Conservation (phyloP, 2,888 invertebrate species). For the Lissocephala sabroskyi region DNA sequence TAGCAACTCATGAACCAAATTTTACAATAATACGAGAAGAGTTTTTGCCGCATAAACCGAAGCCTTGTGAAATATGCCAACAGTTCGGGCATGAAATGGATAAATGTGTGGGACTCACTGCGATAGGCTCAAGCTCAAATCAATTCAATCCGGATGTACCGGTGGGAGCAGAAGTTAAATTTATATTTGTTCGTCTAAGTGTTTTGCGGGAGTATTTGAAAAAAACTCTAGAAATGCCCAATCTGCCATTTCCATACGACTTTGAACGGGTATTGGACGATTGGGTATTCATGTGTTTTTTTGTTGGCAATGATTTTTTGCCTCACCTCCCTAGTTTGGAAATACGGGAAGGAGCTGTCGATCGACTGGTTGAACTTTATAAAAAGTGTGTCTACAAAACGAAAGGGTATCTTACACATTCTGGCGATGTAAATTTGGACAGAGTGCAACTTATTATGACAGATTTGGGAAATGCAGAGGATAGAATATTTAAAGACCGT, state of each 20-base stretch:
- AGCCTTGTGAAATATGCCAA: constrained; percentile 96
- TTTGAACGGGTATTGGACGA: constrained; percentile 97
- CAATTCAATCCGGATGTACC: constrained; percentile 73
- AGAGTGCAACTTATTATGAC: constrained; percentile 96
- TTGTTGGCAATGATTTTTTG: constrained; percentile 98
- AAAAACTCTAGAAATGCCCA: constrained; percentile 90
- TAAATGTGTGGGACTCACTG: constrained; percentile 86
- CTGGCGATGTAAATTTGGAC: constrained; percentile 93
- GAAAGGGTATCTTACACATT: constrained; percentile 95
- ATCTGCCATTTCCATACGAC: constrained; percentile 93
- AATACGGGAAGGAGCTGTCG: constrained; percentile 97
- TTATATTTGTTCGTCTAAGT: constrained; percentile 93
- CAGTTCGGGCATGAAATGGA: constrained; percentile 94
- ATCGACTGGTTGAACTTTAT: constrained; percentile 91
- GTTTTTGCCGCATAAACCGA: constrained; percentile 96
- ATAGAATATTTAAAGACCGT: constrained; percentile 95
- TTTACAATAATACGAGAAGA: constrained; percentile 99
- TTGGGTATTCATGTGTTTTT: constrained; percentile 99
- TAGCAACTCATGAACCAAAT: constrained; percentile 99
- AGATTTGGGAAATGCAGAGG: constrained; percentile 94
- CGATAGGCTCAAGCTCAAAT: constrained; percentile 74
- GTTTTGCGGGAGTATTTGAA: constrained; percentile 95
- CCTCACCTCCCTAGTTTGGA: constrained; percentile 98
- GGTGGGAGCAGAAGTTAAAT: constrained; percentile 85
- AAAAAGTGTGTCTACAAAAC: constrained; percentile 95